Percentiles rank a stretch among this genome's conserved stretches.
phyloP scores from a whole-genome alignment of 2,797 vertebrate species.

The Acanthis flammea region DNA sequence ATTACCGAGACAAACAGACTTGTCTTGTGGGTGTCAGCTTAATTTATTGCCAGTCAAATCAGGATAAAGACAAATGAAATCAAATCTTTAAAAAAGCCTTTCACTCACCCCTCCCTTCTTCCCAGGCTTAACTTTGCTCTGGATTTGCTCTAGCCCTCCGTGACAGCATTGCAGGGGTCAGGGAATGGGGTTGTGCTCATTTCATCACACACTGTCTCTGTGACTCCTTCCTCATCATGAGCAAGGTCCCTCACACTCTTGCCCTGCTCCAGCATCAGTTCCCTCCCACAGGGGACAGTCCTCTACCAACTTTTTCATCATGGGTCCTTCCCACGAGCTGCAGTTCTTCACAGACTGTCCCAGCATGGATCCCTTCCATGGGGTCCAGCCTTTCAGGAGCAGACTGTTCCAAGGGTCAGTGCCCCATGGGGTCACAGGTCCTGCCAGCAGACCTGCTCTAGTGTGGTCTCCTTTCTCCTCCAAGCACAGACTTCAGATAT shows the following conservation, averaged over 20 bases:
- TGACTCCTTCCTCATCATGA: rapidly evolving
- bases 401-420: background rate
- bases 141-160: background rate
- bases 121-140: background rate
- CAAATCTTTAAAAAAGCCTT: background rate
- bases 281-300: background rate
- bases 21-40: background rate
- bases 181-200: background rate
- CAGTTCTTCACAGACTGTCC: background rate
- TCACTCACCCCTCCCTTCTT: background rate
- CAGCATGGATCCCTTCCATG: background rate
- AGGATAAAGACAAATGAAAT: background rate
- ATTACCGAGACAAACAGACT: background rate
- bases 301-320: background rate
- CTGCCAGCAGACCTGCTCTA: background rate
- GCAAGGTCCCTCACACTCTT: background rate
- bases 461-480: background rate
- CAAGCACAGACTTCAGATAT: background rate
- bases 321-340: background rate
- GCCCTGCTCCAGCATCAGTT: background rate
- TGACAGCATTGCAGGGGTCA: background rate
- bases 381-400: background rate
- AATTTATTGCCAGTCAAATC: background rate
- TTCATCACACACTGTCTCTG: background rate
- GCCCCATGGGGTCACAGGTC: background rate